Percentiles rank a stretch among this genome's conserved stretches.
phyloP scores from a whole-genome alignment of 2,113 vertebrate species.

The Pelobates fuscus region DNA sequence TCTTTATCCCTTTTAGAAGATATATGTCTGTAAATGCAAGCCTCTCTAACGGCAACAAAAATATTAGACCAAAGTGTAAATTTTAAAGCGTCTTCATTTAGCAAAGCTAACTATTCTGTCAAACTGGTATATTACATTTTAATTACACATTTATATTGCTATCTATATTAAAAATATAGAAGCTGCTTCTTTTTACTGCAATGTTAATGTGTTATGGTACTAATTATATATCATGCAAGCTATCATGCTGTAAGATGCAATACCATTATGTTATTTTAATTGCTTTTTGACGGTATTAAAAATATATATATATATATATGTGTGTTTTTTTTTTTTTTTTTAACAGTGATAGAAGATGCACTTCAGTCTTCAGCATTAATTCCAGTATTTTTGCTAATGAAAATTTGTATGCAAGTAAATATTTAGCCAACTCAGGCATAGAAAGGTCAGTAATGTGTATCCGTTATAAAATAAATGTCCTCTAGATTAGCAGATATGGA shows the following conservation, averaged over 20 bases:
- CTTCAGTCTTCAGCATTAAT: background rate
- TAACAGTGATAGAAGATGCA: background rate
- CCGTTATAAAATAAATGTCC: background rate
- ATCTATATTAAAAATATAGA: slow-evolving; percentile 47
- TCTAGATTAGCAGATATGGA: background rate
- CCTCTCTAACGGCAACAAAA: too few species aligned
- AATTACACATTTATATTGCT: slow-evolving; percentile 50
- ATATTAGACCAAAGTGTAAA: slow-evolving; percentile 18
- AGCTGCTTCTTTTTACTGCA: slow-evolving; percentile 47
- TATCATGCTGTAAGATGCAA: slow-evolving; percentile 19
- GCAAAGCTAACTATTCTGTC: slow-evolving; percentile 39
- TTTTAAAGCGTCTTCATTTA: slow-evolving; percentile 38
- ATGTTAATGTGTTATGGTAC: slow-evolving; percentile 39
- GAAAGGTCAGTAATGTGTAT: slow-evolving; percentile 1
- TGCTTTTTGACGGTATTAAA: slow-evolving; percentile 23
- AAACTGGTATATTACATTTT: slow-evolving; percentile 44
- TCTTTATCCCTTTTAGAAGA: too few species aligned
- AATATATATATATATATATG: too few species aligned
- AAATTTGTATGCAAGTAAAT: background rate
- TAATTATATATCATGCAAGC: slow-evolving; percentile 44
- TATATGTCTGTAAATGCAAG: too few species aligned
- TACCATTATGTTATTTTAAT: slow-evolving; percentile 26
- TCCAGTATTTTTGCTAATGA: background rate
- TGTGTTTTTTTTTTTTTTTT: too few species aligned
- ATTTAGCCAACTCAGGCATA: background rate